Base-by-base conservation (phyloP, 2,888 invertebrate species). In the Sarcophaga subvicina region DNA sequence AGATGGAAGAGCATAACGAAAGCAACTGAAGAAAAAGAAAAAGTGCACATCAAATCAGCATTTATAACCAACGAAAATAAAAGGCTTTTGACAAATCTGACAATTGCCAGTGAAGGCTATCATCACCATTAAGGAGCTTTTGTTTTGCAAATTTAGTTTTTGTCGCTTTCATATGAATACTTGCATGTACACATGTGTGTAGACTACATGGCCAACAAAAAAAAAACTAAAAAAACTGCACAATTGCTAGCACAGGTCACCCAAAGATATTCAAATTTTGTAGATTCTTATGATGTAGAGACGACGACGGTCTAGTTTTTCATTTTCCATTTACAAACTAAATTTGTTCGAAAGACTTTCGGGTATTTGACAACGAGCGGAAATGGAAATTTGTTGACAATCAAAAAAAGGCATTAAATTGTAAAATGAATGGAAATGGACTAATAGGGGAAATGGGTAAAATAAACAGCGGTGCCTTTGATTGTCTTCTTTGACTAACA, bases 61-160 rank as follows among this genome's bases (percentile, higher is more conserved):
- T 70, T 25, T 70, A 22, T 70, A 70, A 70, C 49, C 5, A 70
- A 20, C 47, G 45, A 47, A 20, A 69, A n/a, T n/a, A 20, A 37
- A 67, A 47, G 20, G 10, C 47, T 67, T 67, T n/a, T 37, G 45
- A 14, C 49, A 70, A 54, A 54, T 47, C 49, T 49, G 22, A 70
- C 49, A 54, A 25, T 25, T 54, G 22, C 12, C 49, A 70, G 20
- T 25, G 54, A 14, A 70, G 49, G 49, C 69, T 47, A 70, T 70
- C 69, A 70, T 70, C 49, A 70, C 69, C 47, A 70, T 54, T 22
- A 49, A 45, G 67, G 4, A 67, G n/a, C 20, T 67, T 47, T 67
- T 37, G 37, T 37, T 45, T 20, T 67, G 17, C 8, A 67, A 17
- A 11, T 47, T 45, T 20, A n/a, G 3, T 62, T 62, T 22, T 62